These are phyloP conservation scores for Chrysolina haemoptera DNA, from an alignment of 2,888 invertebrate species.

Conservation along the genomic window DNA sequence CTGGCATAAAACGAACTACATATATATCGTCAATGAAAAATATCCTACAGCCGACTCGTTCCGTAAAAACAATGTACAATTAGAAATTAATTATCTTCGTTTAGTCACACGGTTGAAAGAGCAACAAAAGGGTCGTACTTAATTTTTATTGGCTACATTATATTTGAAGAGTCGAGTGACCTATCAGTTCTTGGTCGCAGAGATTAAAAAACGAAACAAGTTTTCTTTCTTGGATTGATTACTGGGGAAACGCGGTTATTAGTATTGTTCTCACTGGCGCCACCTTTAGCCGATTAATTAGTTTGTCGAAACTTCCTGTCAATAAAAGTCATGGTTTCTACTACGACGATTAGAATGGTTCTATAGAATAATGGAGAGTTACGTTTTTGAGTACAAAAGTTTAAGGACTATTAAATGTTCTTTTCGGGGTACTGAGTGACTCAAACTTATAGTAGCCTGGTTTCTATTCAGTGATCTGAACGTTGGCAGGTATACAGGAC, in stretches of 20 bases:
- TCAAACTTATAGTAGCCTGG: too few species aligned
- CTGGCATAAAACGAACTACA: conserved; percentile 1
- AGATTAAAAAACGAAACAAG: neutral
- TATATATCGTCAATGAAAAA: neutral
- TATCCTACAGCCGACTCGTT: neutral
- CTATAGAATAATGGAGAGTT: too few species aligned
- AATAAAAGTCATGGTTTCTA: neutral
- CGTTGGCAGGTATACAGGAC: too few species aligned
- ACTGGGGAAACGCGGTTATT: conserved; percentile 22
- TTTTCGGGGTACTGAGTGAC: too few species aligned
- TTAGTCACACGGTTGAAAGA: neutral
- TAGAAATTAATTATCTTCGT: conserved; percentile 12
- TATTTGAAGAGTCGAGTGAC: conserved; percentile 3
- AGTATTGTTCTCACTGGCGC: conserved; percentile 17
- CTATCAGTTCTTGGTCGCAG: neutral
- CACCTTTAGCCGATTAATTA: neutral
- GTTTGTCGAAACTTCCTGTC: conserved; percentile 2
- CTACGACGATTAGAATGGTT: too few species aligned
- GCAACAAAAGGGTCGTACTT: neutral
- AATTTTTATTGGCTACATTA: conserved; percentile 11
- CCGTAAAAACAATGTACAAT: conserved; percentile 12
- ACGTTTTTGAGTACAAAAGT: too few species aligned
- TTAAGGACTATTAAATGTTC: too few species aligned
- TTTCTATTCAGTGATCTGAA: too few species aligned
- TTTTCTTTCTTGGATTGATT: conserved; percentile 17